These are phyloP conservation scores for Trichomycterus rosablanca DNA, from an alignment of 2,113 vertebrate species.

Conservation along the genomic window DNA sequence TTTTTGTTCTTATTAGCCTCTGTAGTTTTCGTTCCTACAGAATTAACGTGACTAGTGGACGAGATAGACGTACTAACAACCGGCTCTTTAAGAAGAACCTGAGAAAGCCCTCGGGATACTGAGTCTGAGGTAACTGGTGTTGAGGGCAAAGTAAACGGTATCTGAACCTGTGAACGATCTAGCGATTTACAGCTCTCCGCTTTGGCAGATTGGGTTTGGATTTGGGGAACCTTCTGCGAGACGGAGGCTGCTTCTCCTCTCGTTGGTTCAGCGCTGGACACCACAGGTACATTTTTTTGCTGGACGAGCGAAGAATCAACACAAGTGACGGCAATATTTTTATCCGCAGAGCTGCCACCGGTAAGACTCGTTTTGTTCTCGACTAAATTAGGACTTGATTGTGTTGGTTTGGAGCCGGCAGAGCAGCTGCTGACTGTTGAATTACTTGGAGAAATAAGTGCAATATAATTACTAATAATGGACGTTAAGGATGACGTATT, in stretches of 20 bases:
- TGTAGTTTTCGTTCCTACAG: conserved; percentile 48
- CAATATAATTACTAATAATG: conserved; percentile 8
- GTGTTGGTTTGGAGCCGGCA: conserved; percentile 8
- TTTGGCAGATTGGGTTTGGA: conserved; percentile 37
- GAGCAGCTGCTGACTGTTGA: conserved; percentile 5
- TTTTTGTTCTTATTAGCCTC: conserved; percentile 42
- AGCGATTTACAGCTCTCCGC: conserved; percentile 29
- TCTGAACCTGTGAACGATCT: conserved; percentile 41
- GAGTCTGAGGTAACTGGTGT: conserved; percentile 1
- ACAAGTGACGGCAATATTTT: conserved; percentile 37
- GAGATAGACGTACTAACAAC: conserved; percentile 34
- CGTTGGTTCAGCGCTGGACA: conserved; percentile 31
- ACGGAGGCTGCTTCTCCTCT: conserved; percentile 32
- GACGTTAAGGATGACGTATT: conserved; percentile 6
- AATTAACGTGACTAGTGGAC: conserved; percentile 38
- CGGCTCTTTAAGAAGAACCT: conserved; percentile 39
- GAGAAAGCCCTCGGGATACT: conserved; percentile 34
- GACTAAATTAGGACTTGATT: conserved; percentile 22
- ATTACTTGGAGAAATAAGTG: conserved; percentile 40
- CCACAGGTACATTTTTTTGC: conserved; percentile 37
- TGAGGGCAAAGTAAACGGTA: conserved; percentile 34
- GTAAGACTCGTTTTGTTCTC: conserved; percentile 16
- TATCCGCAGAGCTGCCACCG: conserved; percentile 30
- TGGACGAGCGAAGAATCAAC: conserved; percentile 41
- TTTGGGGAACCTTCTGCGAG: conserved; percentile 35